These are phyloP conservation scores for Altica lythri DNA, from an alignment of 2,888 invertebrate species.

Conservation along the genomic window DNA sequence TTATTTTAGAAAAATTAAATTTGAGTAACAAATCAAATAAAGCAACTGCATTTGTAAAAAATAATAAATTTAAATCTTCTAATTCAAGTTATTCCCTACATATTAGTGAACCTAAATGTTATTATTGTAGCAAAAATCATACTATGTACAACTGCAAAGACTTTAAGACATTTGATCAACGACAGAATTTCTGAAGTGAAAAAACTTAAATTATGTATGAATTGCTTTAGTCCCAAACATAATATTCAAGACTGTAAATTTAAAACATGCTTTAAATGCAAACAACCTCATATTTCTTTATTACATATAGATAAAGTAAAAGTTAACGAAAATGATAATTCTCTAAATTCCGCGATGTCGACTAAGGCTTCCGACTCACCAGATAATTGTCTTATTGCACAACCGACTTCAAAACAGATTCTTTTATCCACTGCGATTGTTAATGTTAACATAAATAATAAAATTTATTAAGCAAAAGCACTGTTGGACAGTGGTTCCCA, in stretches of 20 bases:
- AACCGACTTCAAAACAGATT: not conserved
- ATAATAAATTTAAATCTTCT: not conserved
- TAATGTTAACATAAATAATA: constrained; percentile 14
- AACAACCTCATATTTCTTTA: constrained; percentile 5
- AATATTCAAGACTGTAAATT: not conserved
- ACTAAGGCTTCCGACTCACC: no score
- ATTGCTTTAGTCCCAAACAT: constrained; percentile 13
- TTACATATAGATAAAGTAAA: not conserved
- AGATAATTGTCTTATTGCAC: not conserved
- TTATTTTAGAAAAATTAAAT: constrained; percentile 3
- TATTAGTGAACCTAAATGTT: not conserved
- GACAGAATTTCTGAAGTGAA: not conserved
- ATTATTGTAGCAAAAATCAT: constrained; percentile 4
- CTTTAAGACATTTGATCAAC: not conserved
- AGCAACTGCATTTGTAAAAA: not conserved
- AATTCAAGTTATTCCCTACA: not conserved
- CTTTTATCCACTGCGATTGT: constrained; percentile 26
- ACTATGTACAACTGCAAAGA: constrained; percentile 8
- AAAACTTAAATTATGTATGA: constrained; percentile 4
- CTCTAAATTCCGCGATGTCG: no score
- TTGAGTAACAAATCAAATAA: not conserved
- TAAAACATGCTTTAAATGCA: constrained; percentile 1
- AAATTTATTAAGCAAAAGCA: constrained; percentile 16
- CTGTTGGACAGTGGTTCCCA: constrained; percentile 19
- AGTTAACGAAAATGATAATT: not conserved